Evolutionary conservation across 2,113 vertebrate genomes (phyloP).

Genomic region (Colistium nudipinnis): DNA sequence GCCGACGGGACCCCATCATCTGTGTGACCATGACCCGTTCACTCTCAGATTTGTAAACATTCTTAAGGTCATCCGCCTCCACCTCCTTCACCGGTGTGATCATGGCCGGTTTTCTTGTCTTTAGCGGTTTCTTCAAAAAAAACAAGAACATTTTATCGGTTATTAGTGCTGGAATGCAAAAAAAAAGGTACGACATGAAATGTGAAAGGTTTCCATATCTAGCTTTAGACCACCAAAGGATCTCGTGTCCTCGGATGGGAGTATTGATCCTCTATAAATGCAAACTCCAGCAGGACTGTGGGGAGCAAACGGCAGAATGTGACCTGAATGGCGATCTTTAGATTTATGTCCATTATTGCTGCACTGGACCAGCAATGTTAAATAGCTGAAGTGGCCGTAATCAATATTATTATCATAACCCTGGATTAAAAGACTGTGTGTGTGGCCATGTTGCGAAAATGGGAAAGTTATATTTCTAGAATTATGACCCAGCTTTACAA

Average conservation of each 20-base stretch:
- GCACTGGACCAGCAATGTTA: background rate
- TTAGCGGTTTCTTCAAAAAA: background rate
- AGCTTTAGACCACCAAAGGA: no score
- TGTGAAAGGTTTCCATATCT: no score
- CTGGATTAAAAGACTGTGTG: background rate
- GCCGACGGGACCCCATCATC: slow-evolving; percentile 31
- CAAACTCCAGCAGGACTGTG: no score
- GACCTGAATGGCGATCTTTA: slow-evolving; percentile 38
- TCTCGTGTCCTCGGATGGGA: no score
- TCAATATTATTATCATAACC: background rate
- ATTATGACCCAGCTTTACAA: background rate
- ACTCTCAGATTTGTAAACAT: slow-evolving; percentile 13
- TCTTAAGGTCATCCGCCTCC: background rate
- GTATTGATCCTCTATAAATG: slow-evolving; percentile 40
- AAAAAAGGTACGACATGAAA: no score
- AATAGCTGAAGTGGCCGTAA: background rate
- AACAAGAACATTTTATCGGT: no score
- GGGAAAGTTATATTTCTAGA: background rate
- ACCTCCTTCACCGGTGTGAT: background rate
- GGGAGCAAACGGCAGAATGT: slow-evolving; percentile 10
- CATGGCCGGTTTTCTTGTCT: background rate
- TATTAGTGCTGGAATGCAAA: no score
- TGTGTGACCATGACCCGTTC: slow-evolving; percentile 27
- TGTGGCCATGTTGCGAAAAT: background rate
- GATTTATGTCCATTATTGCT: background rate